Percentiles rank a stretch among this genome's conserved stretches.
Conservation (phyloP, 2,113 vertebrate species). For the Istiophorus platypterus region DNA sequence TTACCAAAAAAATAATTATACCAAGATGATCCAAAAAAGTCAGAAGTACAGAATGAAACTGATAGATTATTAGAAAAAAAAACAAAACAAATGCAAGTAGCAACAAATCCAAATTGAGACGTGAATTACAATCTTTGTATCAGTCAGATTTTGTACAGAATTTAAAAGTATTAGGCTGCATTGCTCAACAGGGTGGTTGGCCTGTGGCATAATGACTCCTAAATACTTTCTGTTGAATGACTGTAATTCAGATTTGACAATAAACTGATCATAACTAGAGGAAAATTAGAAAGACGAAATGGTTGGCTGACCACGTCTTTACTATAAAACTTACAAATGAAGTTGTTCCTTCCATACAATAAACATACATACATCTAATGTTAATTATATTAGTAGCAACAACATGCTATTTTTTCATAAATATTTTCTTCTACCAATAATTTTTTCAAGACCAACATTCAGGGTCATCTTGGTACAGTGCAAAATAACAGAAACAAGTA, state of each 20-base stretch:
- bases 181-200: conserved; percentile 75
- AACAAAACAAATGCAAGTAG: not conserved
- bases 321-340: not conserved
- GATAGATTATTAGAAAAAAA: not conserved
- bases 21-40: conserved; percentile 52
- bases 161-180: conserved; percentile 23
- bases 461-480: conserved; percentile 45
- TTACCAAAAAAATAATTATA: conserved; percentile 30
- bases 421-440: not conserved
- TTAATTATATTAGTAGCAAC: not conserved
- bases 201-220: conserved; percentile 62
- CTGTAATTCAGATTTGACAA: not conserved
- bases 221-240: conserved; percentile 21
- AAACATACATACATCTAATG: not conserved
- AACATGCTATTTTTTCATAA: not conserved
- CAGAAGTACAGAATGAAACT: not conserved
- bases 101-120: conserved; percentile 7
- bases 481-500: conserved; percentile 6
- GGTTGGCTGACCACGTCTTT: conserved; percentile 66
- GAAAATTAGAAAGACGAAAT: conserved; percentile 39
- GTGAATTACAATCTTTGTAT: not conserved
- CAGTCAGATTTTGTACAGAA: not conserved
- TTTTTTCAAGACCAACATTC: conserved; percentile 8
- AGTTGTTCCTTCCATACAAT: not conserved
- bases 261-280: not conserved